These are phyloP conservation scores for Aradophagus sp. DNA, from an alignment of 1,140 invertebrate genomes.

Conservation along the genomic window DNA sequence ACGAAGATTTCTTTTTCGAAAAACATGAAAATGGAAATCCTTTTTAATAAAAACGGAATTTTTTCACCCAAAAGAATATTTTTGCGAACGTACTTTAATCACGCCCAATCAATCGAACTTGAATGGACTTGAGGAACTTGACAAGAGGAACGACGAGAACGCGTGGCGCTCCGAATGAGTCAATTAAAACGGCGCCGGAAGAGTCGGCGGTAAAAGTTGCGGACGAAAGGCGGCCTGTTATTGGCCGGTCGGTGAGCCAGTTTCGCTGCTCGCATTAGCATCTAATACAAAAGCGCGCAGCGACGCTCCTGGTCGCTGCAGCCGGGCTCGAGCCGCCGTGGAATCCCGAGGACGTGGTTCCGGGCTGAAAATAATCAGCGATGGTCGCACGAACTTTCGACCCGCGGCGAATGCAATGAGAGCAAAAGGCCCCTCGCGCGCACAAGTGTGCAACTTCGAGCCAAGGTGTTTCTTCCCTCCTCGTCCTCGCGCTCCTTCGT, in stretches of 20 bases:
- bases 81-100: too few relatives aligned
- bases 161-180: slow-evolving; percentile 30
- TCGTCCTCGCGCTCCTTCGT: slow-evolving; percentile 8
- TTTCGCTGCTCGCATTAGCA: slow-evolving; percentile 42
- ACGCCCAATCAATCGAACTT: too few relatives aligned
- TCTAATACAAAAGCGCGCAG: slow-evolving; percentile 42
- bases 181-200: slow-evolving; percentile 40
- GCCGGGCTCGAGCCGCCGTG: slow-evolving; percentile 39
- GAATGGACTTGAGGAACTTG: too few relatives aligned
- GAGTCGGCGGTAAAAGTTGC: slow-evolving; percentile 21
- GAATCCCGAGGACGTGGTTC: slow-evolving; percentile 66
- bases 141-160: background rate
- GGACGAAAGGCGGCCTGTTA: slow-evolving; percentile 24
- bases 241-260: slow-evolving; percentile 16
- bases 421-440: slow-evolving; percentile 60
- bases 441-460: slow-evolving; percentile 27
- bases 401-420: slow-evolving; percentile 68
- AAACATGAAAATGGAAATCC: too few relatives aligned
- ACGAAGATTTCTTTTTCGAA: too few relatives aligned
- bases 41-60: too few relatives aligned
- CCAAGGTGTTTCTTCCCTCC: slow-evolving; percentile 44
- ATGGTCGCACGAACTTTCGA: slow-evolving; percentile 71
- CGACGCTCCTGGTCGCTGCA: background rate
- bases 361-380: slow-evolving; percentile 71
- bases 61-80: too few relatives aligned